Evolutionary conservation across 2,797 vertebrate species (phyloP).

Genomic region (Neosalanx taihuensis): DNA sequence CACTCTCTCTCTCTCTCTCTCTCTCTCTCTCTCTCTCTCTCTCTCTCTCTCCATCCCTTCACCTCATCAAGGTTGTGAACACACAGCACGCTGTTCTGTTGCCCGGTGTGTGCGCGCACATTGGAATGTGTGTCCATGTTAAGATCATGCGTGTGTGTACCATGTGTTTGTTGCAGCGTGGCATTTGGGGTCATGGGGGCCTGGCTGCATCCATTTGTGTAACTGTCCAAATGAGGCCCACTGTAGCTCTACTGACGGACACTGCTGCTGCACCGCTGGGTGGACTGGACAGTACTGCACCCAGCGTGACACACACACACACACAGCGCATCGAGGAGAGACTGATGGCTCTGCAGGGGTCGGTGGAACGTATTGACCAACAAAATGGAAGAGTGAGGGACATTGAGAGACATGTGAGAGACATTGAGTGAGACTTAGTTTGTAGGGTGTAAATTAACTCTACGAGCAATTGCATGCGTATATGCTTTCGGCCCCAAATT

Average conservation of each 20-base stretch:
- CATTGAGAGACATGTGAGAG: too few relatives aligned
- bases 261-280: conserved; percentile 83
- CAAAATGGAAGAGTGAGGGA: too few relatives aligned
- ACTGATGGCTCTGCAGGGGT: background rate
- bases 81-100: too few relatives aligned
- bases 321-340: background rate
- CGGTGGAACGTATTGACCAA: too few relatives aligned
- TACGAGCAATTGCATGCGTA: too few relatives aligned
- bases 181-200: conserved; percentile 83
- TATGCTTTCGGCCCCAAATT: too few relatives aligned
- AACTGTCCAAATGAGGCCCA: conserved; percentile 89
- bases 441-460: too few relatives aligned
- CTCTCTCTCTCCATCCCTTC: background rate
- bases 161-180: conserved; percentile 69
- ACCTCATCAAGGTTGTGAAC: too few relatives aligned
- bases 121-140: too few relatives aligned
- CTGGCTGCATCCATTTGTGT: conserved; percentile 85
- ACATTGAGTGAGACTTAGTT: too few relatives aligned
- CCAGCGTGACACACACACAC: background rate
- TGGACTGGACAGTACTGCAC: conserved; percentile 75
- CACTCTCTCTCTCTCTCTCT: background rate
- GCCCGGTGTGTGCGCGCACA: too few relatives aligned
- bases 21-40: background rate
- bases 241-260: conserved; percentile 83
- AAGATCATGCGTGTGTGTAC: background rate